Conservation (phyloP, 2,888 invertebrate genomes). For the Leptothorax acervorum region DNA sequence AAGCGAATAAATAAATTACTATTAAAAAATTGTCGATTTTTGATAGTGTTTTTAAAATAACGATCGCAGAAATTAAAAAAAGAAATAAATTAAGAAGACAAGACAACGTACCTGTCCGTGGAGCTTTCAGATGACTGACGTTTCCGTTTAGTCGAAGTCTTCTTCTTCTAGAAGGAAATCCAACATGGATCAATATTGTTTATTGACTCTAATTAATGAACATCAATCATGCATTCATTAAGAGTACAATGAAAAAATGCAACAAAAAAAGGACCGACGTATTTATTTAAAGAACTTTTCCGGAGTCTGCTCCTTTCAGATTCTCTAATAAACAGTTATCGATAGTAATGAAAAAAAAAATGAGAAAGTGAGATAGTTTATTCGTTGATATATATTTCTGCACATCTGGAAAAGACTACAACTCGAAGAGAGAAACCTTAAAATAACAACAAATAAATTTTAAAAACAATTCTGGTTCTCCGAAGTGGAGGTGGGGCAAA, state of each 20-base stretch:
- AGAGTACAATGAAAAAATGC: conserved; percentile 71
- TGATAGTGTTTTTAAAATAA: not conserved
- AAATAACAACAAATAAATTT: not conserved
- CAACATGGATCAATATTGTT: conserved; percentile 68
- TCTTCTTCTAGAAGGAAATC: conserved; percentile 87
- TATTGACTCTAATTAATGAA: conserved; percentile 66
- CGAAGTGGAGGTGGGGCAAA: not conserved
- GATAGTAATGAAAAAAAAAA: not conserved
- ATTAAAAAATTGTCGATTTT: not conserved
- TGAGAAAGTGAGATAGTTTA: not conserved
- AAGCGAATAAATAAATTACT: conserved; percentile 5
- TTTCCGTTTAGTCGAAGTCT: conserved; percentile 87
- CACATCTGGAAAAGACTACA: conserved; percentile 15
- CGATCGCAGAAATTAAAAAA: conserved; percentile 25
- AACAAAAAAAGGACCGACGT: conserved; percentile 58
- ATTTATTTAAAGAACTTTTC: conserved; percentile 64
- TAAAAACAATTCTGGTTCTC: not conserved
- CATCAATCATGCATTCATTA: conserved; percentile 82
- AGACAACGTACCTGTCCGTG: conserved; percentile 86
- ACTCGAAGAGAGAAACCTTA: not conserved
- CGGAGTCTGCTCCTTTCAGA: conserved; percentile 75
- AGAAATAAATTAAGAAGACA: not conserved
- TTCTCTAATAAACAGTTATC: conserved; percentile 5
- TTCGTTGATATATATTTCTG: not conserved
- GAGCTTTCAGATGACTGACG: conserved; percentile 87